phyloP scores from a whole-genome alignment of 2,888 invertebrate species.

The Cantharis flavilabris region DNA sequence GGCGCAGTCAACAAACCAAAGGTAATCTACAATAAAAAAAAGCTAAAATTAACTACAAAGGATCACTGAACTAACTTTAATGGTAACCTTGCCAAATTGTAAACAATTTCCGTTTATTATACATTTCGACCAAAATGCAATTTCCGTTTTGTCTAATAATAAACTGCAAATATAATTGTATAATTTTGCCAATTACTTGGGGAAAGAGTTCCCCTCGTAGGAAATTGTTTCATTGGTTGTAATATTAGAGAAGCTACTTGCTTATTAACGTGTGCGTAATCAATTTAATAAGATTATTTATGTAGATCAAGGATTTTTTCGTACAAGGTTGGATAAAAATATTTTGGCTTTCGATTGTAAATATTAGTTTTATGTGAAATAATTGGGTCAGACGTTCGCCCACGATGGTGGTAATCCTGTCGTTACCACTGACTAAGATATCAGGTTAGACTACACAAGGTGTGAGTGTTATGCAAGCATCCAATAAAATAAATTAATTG shows the following conservation, averaged over 20 bases:
- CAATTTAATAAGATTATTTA: neutral
- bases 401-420: neutral
- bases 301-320: conserved; percentile 5
- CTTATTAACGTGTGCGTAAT: neutral
- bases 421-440: too few species aligned
- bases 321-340: conserved; percentile 1
- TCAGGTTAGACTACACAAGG: too few species aligned
- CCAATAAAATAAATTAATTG: too few species aligned
- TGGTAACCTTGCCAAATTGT: neutral
- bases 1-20: neutral
- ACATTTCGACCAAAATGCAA: neutral
- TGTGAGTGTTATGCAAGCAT: too few species aligned
- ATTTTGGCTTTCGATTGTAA: conserved; percentile 7
- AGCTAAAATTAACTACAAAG: neutral
- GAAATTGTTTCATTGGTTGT: neutral
- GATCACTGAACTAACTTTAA: neutral
- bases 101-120: neutral
- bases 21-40: neutral
- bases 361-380: conserved; percentile 3
- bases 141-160: neutral
- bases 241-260: neutral
- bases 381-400: neutral
- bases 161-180: neutral
- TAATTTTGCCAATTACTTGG: neutral
- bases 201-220: neutral